Base-by-base conservation (phyloP, 1,140 invertebrate genomes). In the Aphidius ervi region DNA sequence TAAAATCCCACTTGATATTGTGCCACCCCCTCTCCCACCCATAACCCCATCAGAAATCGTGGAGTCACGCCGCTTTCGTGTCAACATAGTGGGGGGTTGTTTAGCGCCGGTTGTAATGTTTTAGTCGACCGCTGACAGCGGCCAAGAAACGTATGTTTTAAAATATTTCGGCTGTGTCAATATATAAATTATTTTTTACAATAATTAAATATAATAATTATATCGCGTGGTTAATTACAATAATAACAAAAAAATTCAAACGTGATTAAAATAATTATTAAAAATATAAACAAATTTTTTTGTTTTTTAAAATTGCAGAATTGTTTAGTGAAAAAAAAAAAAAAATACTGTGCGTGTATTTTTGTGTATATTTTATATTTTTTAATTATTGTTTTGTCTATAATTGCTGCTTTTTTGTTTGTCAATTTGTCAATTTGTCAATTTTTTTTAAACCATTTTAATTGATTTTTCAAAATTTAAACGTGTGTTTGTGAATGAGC, bases 51-150 rank as follows among this genome's bases (percentile, higher is more conserved):
- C 10, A 56, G 42, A 59, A 50, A 43, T 53, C 46, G 58, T 53
- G 56, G 23, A 52, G 62, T 74, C 71, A 75, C 64, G 65, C 62
- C 55, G 57, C 64, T 59, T 50, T 59, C 43, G 43, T 62, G 59
- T 42, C 62, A 46, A 65, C 63, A 64, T 63, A 69, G 73, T 72
- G 71, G 73, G 70, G 69, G 68, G 42, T 68, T 75, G 72, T 75
- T 75, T 74, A 68, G 66, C 67, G 63, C 65, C 62, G 67, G 67
- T 31, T 31, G 70, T 76, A 74, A 77, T 54, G 52, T 73, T 78
- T 79, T 78, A 79, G 77, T 79, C 76, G 75, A 71, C 72, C 75
- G 78, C 73, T 77, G 76, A 79, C 73, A 76, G 74, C 77, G 74
- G 74, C 65, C 71, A 71, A 68, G 70, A 63, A 65, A 69, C 65